Evolutionary conservation across 2,113 vertebrate genomes (phyloP).

Genomic region (Mesembrinibis cayennensis): DNA sequence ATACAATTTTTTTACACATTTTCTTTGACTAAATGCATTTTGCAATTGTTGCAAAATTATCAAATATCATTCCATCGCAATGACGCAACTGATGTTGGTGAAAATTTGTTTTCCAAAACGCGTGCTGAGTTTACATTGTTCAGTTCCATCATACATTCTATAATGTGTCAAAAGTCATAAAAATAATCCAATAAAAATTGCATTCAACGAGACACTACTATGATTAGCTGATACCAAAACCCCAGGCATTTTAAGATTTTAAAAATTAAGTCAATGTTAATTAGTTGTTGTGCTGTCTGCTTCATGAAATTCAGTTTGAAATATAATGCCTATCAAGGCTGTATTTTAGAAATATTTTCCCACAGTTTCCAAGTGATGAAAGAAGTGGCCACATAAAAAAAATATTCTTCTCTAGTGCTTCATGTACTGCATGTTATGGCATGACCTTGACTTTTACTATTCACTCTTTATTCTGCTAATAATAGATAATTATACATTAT

Average conservation of each 20-base stretch:
- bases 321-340: background rate
- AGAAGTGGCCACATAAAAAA: background rate
- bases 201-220: background rate
- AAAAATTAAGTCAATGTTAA: background rate
- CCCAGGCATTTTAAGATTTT: background rate
- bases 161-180: background rate
- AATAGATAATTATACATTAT: conserved; percentile 21
- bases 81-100: background rate
- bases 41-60: background rate
- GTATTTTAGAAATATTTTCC: conserved; percentile 2
- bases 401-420: background rate
- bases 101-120: background rate
- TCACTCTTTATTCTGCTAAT: conserved; percentile 26
- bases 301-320: background rate
- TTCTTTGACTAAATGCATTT: background rate
- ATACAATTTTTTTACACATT: background rate
- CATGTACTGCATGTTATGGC: background rate
- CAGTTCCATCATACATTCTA: background rate
- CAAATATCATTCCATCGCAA: background rate
- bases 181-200: background rate
- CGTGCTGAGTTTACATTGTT: background rate
- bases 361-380: background rate
- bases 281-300: background rate
- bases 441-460: conserved; percentile 8
- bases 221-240: background rate